These are phyloP conservation scores for Balaeniceps rex DNA, from an alignment of 2,113 vertebrate genomes.

Conservation along the genomic window DNA sequence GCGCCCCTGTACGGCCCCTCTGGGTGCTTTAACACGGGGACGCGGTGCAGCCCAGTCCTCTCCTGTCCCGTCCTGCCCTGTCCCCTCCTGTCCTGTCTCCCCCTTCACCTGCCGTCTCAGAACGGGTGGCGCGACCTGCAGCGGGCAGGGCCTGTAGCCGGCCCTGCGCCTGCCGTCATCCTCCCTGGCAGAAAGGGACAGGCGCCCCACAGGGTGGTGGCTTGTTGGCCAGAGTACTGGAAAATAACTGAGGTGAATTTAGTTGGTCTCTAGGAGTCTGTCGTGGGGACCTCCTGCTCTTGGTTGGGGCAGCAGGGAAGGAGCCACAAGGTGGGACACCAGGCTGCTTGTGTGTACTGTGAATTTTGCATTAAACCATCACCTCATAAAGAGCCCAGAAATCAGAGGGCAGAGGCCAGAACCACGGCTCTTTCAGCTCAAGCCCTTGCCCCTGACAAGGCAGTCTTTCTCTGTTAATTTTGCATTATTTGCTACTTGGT, in stretches of 20 bases:
- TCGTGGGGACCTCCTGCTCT: background rate
- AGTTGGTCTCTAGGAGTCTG: background rate
- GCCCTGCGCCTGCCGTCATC: background rate
- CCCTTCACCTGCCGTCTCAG: background rate
- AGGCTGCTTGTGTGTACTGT: background rate
- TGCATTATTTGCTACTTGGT: background rate
- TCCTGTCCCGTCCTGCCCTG: too few species aligned
- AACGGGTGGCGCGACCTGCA: background rate
- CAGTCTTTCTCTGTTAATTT: background rate
- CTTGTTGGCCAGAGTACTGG: background rate
- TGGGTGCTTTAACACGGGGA: accelerated
- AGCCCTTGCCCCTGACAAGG: background rate
- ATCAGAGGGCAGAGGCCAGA: background rate
- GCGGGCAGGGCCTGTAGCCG: background rate
- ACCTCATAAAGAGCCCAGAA: background rate
- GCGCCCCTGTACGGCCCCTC: too few species aligned
- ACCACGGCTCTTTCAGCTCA: background rate
- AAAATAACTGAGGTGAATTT: background rate
- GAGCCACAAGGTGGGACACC: background rate
- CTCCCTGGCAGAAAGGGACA: accelerated
- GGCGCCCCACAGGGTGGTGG: background rate
- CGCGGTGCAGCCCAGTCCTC: accelerated
- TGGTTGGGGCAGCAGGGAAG: background rate
- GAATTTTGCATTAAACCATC: background rate
- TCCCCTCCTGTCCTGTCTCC: too few species aligned